Evolutionary conservation across 2,113 vertebrate genomes (phyloP).

Genomic region (Argyrosomus japonicus): DNA sequence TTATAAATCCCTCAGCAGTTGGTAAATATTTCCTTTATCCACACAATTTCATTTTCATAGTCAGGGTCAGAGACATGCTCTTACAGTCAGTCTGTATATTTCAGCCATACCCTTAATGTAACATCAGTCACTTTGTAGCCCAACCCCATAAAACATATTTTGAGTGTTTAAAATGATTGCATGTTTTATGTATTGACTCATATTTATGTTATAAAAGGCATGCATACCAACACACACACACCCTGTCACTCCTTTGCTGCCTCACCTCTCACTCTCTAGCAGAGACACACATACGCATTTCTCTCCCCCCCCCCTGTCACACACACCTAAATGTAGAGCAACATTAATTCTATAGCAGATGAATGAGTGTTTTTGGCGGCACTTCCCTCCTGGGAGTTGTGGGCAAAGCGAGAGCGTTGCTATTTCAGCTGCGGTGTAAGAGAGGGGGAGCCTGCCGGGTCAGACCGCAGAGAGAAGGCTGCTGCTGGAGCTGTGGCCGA

Average conservation of each 20-base stretch:
- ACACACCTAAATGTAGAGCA: conserved; percentile 65
- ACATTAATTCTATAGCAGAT: conserved; percentile 78
- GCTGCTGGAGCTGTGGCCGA: conserved; percentile 76
- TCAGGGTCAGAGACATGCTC: conserved; percentile 36
- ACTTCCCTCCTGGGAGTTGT: conserved; percentile 78
- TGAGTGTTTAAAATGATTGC: conserved; percentile 60
- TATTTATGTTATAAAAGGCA: conserved; percentile 44
- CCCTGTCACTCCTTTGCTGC: conserved; percentile 23
- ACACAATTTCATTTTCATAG: conserved; percentile 51
- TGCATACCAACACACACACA: conserved; percentile 1
- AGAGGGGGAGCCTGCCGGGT: conserved; percentile 39
- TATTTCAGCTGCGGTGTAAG: conserved; percentile 85
- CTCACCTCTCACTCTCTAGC: conserved; percentile 43
- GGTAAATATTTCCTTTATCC: conserved; percentile 70
- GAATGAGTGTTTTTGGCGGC: conserved; percentile 84
- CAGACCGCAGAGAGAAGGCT: conserved; percentile 75
- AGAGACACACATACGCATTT: conserved; percentile 8
- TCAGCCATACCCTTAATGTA: conserved; percentile 35
- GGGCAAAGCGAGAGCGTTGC: conserved; percentile 80
- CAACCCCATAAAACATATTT: conserved; percentile 48
- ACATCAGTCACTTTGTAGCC: conserved; percentile 42
- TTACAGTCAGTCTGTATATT: conserved; percentile 48
- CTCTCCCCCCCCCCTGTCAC: neutral
- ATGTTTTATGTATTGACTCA: conserved; percentile 65
- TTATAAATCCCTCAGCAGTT: conserved; percentile 51